Conservation (phyloP, 1,140 invertebrate genomes). For the Cotesia chilonis region DNA sequence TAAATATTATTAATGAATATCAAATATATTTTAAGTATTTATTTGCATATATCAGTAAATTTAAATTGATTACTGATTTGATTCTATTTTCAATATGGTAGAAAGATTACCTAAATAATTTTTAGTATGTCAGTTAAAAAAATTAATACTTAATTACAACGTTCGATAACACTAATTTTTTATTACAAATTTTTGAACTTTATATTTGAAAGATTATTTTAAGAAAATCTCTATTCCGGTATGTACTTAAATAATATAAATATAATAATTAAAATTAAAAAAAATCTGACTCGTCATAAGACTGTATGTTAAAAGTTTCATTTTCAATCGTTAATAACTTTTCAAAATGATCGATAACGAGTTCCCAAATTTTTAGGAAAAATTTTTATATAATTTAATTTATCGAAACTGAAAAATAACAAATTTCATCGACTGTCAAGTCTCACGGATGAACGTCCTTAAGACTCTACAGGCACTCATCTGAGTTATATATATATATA, state of each 20-base stretch:
- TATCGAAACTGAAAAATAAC: too few species aligned
- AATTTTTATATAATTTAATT: too few species aligned
- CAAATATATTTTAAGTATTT: constrained; percentile 3
- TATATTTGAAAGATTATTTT: constrained; percentile 3
- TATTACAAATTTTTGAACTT: background rate
- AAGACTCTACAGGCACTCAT: too few species aligned
- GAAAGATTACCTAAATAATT: background rate
- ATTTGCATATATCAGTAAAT: constrained; percentile 6
- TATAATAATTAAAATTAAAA: background rate
- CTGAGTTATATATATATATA: too few species aligned
- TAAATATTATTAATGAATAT: background rate
- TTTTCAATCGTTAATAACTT: background rate
- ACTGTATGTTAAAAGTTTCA: background rate
- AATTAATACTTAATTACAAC: constrained; percentile 6
- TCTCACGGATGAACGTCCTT: too few species aligned
- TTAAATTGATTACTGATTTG: background rate
- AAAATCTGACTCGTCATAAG: too few species aligned
- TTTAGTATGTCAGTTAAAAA: background rate
- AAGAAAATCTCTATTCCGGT: background rate
- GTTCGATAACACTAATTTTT: background rate
- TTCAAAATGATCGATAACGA: background rate
- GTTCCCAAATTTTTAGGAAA: too few species aligned
- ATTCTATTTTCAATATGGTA: background rate
- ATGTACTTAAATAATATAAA: background rate
- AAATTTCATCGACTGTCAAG: too few species aligned